Base-by-base conservation (phyloP, 2,888 invertebrate genomes). In the Theretra japonica region DNA sequence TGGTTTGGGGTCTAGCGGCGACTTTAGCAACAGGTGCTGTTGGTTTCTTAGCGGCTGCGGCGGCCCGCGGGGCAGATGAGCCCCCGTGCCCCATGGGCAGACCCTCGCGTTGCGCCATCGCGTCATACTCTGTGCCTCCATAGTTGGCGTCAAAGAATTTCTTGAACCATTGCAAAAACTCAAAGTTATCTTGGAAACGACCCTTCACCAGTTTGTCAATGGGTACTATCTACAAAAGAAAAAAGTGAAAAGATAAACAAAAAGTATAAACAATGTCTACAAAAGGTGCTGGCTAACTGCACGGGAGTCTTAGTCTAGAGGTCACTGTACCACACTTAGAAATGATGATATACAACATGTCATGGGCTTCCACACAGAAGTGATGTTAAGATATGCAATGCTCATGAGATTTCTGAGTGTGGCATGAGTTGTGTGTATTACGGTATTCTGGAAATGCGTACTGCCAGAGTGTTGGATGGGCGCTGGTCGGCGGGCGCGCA, bases 141-240 rank as follows among this genome's bases (percentile, higher is more conserved):
- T 98, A 99, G 96, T 99, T 99, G 85, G 99, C 99, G 95, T 99
- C 99, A 95, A 99, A 99, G 95, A 99, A 99, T 94, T 99, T 99
- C 96, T 99, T 99, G 96, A 99, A 99, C 99, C 99, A 99, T 95
- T 99, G 99, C 86, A 99, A 97, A 95, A 99, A 99, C 95, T 99
- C 99, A 96, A 99, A 99, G 96, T 99, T 99, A 96, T 99, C 99
- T 96, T 99, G 99, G 95, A 99, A 99, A 86, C 98, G 97, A 92
- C 98, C 99, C 95, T 99, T 99, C 93, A 99, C 98, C 96, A 99
- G 96, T 95, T 96, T 97, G 95, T 98, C 98, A 90, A 98, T 98
- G 83, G 98, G 97, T 89, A 98, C 97, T 92, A 98, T 97, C 98
- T 98, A 96, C 88, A 95, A 95, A 93, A 91, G 88, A 93, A 92